These are phyloP conservation scores for Cephus pygmeus DNA, from an alignment of 2,888 invertebrate genomes.

Conservation along the genomic window DNA sequence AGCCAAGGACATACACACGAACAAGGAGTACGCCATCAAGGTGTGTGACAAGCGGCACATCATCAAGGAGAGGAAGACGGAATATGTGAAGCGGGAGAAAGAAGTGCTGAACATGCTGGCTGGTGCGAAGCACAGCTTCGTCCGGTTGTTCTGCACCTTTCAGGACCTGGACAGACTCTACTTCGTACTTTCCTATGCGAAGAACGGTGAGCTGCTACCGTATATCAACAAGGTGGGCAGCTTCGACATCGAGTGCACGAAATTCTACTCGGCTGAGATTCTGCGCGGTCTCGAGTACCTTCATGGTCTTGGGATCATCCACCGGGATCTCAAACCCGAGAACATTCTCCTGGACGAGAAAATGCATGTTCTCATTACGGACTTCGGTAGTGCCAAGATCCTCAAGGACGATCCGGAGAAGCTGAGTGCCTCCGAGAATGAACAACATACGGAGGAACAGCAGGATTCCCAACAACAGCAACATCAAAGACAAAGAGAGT, in stretches of 20 bases:
- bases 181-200: conserved; percentile 95
- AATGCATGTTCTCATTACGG: conserved; percentile 96
- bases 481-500: conserved; percentile 56
- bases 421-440: background rate
- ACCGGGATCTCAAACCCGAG: conserved; percentile 97
- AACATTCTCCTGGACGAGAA: conserved; percentile 95
- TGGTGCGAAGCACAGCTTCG: conserved; percentile 86
- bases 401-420: conserved; percentile 66
- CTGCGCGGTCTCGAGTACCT: conserved; percentile 91
- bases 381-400: conserved; percentile 97
- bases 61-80: conserved; percentile 90
- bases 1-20: conserved; percentile 90
- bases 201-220: conserved; percentile 92
- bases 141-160: conserved; percentile 95
- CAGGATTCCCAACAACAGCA: conserved; percentile 54
- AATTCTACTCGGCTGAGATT: conserved; percentile 95
- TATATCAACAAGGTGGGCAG: conserved; percentile 91
- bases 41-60: conserved; percentile 97
- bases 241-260: conserved; percentile 89
- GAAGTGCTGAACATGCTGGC: conserved; percentile 90
- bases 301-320: conserved; percentile 89
- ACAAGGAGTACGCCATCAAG: conserved; percentile 96
- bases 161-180: conserved; percentile 93
- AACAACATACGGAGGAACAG: conserved; percentile 2
- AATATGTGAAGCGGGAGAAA: conserved; percentile 94